These are phyloP conservation scores for Phaethornis superciliosus DNA, from an alignment of 2,113 vertebrate genomes.

Conservation along the genomic window DNA sequence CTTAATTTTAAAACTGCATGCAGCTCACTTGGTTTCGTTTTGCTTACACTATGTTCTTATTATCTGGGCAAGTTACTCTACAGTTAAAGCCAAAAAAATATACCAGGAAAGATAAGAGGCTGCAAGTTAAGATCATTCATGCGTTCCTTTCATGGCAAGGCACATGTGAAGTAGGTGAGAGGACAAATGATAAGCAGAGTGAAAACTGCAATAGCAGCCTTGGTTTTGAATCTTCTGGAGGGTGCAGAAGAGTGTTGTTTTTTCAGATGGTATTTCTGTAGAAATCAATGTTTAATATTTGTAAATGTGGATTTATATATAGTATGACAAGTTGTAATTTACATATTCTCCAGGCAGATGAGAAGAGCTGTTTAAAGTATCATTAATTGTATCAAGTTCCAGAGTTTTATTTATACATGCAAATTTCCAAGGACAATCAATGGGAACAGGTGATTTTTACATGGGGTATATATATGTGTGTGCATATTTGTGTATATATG, in stretches of 20 bases:
- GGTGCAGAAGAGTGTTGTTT: neutral
- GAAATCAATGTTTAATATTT: neutral
- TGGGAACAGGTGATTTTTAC: neutral
- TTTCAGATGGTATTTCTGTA: neutral
- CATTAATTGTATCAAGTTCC: neutral
- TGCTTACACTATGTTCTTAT: slow-evolving; percentile 30
- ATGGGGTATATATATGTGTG: fast-evolving
- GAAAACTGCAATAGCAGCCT: neutral
- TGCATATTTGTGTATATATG: neutral
- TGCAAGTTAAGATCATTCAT: slow-evolving; percentile 7
- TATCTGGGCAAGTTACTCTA: slow-evolving; percentile 9
- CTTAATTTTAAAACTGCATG: neutral
- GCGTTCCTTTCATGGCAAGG: neutral
- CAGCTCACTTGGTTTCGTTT: slow-evolving; percentile 46
- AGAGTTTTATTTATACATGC: neutral
- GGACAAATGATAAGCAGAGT: neutral
- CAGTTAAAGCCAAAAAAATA: neutral
- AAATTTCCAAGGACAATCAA: neutral
- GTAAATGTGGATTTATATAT: neutral
- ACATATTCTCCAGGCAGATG: neutral
- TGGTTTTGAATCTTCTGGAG: neutral
- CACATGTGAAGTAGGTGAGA: slow-evolving; percentile 13
- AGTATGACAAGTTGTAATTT: neutral
- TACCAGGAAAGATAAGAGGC: neutral
- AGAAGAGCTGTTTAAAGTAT: neutral